Percentiles rank a stretch among this genome's conserved stretches.
These are phyloP conservation scores for Entomyzon cyanotis DNA, from an alignment of 2,113 vertebrate species.

Conservation along the genomic window DNA sequence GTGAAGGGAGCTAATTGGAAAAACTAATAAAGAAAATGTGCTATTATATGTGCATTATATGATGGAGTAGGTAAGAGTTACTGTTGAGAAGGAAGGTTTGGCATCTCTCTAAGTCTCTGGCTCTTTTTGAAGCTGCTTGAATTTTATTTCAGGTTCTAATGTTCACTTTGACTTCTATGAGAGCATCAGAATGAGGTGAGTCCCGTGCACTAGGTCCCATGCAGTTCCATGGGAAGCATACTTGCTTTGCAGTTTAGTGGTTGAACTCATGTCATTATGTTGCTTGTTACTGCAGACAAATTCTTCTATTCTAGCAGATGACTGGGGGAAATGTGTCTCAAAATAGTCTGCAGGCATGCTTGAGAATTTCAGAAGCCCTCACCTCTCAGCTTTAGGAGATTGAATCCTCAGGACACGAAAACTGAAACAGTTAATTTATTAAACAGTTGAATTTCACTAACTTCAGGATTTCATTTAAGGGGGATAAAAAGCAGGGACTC, in stretches of 20 bases:
- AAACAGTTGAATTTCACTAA: background rate
- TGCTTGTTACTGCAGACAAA: background rate
- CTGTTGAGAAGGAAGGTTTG: background rate
- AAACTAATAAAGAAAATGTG: background rate
- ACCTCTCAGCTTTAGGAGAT: background rate
- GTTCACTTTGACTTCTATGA: background rate
- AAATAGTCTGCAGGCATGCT: background rate
- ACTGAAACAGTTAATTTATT: background rate
- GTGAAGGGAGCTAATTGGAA: background rate
- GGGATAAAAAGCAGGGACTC: background rate
- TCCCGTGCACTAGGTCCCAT: background rate
- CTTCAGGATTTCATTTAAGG: background rate
- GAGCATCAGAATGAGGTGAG: background rate
- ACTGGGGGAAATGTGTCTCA: background rate
- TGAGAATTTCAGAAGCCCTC: background rate
- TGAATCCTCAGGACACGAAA: background rate
- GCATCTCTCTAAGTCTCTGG: background rate
- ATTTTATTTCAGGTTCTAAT: conserved; percentile 35
- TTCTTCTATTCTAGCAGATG: background rate
- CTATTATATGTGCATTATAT: background rate
- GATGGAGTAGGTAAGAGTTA: background rate
- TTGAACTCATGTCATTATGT: background rate
- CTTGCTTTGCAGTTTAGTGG: background rate
- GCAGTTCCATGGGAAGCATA: background rate
- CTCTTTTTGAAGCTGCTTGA: conserved; percentile 19